These are phyloP conservation scores for Paguma larvata DNA, from an alignment of 2,797 vertebrate species.

Conservation along the genomic window DNA sequence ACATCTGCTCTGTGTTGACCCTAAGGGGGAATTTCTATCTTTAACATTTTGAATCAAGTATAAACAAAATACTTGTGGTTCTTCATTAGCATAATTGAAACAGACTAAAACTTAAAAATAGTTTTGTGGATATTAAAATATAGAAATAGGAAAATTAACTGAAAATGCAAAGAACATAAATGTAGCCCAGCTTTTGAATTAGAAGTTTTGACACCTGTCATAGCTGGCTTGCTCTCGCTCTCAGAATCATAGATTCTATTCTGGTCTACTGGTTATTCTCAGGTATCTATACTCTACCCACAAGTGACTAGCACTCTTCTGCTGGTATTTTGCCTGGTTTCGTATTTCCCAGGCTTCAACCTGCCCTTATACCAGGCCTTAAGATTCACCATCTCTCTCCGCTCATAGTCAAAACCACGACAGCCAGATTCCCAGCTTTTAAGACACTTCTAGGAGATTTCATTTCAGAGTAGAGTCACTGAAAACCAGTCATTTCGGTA, in stretches of 20 bases:
- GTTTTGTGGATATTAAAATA: conserved; percentile 19
- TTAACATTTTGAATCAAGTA: conserved; percentile 50
- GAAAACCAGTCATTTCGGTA: not conserved
- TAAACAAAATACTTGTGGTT: conserved; percentile 46
- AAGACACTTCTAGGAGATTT: not conserved
- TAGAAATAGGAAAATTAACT: conserved; percentile 46
- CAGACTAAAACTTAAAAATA: not conserved
- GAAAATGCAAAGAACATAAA: conserved; percentile 29
- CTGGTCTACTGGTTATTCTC: not conserved
- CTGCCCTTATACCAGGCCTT: not conserved
- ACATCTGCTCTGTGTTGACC: not conserved
- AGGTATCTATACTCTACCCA: not conserved
- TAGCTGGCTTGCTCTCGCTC: not conserved
- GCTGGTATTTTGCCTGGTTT: not conserved
- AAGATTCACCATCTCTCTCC: not conserved
- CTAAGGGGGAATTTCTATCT: not conserved
- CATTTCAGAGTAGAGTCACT: not conserved
- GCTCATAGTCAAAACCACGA: conserved; percentile 36
- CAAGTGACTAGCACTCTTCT: not conserved
- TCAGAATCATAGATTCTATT: not conserved
- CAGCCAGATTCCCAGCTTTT: not conserved
- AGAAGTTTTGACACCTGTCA: not conserved
- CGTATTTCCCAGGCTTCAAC: not conserved
- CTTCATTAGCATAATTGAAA: not conserved
- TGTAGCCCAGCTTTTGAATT: conserved; percentile 24